Evolutionary conservation across 2,113 vertebrate genomes (phyloP), one percentile per base, ranked within the genome.

Genomic region (Osmerus eperlanus): DNA sequence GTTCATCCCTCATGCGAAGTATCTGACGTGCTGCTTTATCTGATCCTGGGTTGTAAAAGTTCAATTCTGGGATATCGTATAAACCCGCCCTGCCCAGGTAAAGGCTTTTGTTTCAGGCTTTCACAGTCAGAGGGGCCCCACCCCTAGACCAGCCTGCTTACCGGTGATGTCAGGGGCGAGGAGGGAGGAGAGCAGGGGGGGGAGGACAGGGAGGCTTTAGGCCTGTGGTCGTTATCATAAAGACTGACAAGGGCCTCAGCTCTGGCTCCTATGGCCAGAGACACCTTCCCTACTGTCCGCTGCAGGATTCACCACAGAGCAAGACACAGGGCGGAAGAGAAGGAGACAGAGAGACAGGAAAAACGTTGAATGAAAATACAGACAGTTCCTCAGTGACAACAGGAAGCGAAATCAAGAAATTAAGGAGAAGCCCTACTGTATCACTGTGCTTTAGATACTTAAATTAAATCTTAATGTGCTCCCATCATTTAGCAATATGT

Each of bases 221-320:
- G 92, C 77, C 89, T 94, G 89, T 95, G 94, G 90, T 95, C 94
- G 71, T 91, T 94, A 91, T 92, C 90, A 85, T 94, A 94, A 0
- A 95, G 91, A 87, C 90, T 92, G 84, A 93, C 91, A 85, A 95
- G 90, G 32, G 92, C 91, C 88, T 94, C 93, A 32, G 93, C 92
- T 77, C 93, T 90, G 71, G 92, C 91, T 79, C 91, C 92, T 84
- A 94, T 89, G 63, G 93, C 92, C 70, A 74, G 72, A 51, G 94
- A 94, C 15, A 94, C 93, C 79, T 92, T 94, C 73, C 93, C 95
- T 90, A 95, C 93, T 29, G 92, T 94, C 80, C 79, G 86, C 94
- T 94, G 89, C 81, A 86, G 90, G 41, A 82, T 75, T 81, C 75
- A 4, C 56, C 4, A 59, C 68, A 82, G 68, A 88, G 83, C 81